A percentile compares a stretch with the other conserved stretches of the same genome.
Conservation (phyloP, 2,797 vertebrate genomes). For the Hyperoplus immaculatus region DNA sequence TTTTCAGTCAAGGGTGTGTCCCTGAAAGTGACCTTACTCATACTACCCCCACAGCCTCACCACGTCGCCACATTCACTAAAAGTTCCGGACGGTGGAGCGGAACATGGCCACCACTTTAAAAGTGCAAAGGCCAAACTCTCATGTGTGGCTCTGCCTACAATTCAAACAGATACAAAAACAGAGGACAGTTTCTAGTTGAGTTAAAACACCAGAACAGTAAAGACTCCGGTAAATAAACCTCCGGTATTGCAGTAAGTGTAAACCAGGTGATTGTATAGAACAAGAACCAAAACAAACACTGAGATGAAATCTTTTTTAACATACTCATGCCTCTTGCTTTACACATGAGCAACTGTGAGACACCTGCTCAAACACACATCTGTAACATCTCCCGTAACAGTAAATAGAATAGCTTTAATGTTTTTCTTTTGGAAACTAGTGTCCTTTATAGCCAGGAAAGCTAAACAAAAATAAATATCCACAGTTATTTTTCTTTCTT, state of each 20-base stretch:
- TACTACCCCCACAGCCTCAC: constrained; percentile 25
- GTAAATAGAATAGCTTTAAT: constrained; percentile 80
- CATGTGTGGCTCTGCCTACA: constrained; percentile 46
- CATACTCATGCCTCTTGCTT: constrained; percentile 35
- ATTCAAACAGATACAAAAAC: constrained; percentile 23
- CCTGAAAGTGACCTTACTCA: too few species aligned
- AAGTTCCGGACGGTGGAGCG: constrained; percentile 51
- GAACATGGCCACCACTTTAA: constrained; percentile 62
- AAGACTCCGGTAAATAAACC: constrained; percentile 48
- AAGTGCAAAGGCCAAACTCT: constrained; percentile 68
- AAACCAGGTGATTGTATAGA: constrained; percentile 78
- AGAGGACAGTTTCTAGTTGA: constrained; percentile 45
- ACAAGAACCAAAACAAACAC: constrained; percentile 64
- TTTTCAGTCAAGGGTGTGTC: too few species aligned
- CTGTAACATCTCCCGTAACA: constrained; percentile 63
- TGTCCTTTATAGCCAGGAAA: constrained; percentile 74
- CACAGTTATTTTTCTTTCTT: constrained; percentile 77
- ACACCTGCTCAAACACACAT: neutral
- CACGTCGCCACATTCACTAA: constrained; percentile 59
- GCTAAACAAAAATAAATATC: constrained; percentile 85
- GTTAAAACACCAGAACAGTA: constrained; percentile 55
- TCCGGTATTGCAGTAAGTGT: constrained; percentile 71
- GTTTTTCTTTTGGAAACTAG: constrained; percentile 76
- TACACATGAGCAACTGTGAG: constrained; percentile 31
- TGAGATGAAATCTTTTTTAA: constrained; percentile 66